Evolutionary conservation across 2,113 vertebrate species (phyloP).

Genomic region (Sander lucioperca): DNA sequence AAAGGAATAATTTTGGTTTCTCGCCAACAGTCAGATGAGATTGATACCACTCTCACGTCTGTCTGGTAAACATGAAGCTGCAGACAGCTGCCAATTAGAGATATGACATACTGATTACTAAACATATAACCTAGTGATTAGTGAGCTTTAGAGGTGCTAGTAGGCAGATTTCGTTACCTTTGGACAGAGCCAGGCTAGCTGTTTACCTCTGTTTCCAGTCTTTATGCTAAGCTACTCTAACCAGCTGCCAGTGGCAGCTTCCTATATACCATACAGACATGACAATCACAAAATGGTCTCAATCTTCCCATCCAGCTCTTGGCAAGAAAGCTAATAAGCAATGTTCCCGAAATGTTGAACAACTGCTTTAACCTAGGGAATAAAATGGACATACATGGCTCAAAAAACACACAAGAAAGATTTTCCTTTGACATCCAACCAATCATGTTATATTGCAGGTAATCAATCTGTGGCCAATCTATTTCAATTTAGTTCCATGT

Average conservation of each 20-base stretch:
- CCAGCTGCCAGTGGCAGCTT: neutral
- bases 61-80: neutral
- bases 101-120: slow-evolving; percentile 2
- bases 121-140: neutral
- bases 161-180: neutral
- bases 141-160: neutral
- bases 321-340: neutral
- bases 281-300: neutral
- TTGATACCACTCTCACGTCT: neutral
- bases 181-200: neutral
- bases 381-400: neutral
- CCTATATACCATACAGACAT: neutral
- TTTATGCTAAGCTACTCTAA: neutral
- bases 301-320: neutral
- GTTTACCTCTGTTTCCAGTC: neutral
- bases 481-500: neutral
- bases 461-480: neutral
- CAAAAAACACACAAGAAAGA: no score
- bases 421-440: neutral
- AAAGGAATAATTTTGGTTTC: neutral
- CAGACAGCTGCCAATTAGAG: neutral
- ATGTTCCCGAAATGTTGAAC: neutral
- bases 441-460: neutral
- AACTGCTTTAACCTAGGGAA: neutral
- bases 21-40: neutral